Evolutionary conservation across 2,797 vertebrate genomes (phyloP), one percentile per base, ranked within the genome.

Genomic region (Chelidonichthys spinosus): DNA sequence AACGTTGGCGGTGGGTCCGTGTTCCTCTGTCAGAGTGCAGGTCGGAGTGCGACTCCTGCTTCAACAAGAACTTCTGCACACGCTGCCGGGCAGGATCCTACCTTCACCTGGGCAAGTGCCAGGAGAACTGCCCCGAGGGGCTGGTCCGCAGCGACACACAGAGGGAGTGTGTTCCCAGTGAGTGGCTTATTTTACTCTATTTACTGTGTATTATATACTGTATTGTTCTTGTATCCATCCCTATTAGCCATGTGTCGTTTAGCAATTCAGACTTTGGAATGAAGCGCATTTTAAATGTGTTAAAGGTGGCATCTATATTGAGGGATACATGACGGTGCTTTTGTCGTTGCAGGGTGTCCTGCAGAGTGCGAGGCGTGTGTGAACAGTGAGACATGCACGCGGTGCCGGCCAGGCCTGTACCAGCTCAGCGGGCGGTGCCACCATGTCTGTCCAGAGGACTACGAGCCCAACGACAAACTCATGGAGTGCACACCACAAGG

Each of bases 61-160:
- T 99, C 94, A 96, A 97, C 95, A 98, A 95, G 95, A 99, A 97
- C 95, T 99, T 99, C 95, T 99, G 98, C 94, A 99, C 97, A 52
- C 98, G 97, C 70, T 99, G 98, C 95, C 97, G 96, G 95, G 94
- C 91, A 72, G 97, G 96, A 69, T 98, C 96, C 93, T 99, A 99
- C 93, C 96, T 99, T 89, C 95, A 97, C 93, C 96, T 94, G 90
- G 98, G 98, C 88, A 98, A 96, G 94, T 99, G 98, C 92, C 96
- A 96, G 94, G 97, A 98, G 92, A 97, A 86, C 85, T 99, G 98
- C 85, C 97, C 98, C 1, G 97, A 98, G 52, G 97, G 96, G 76
- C 92, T 98, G 87, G 94, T 96, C 88, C 94, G 94, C 90, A 98
- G 95, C 70, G 96, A 97, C 78, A 90, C 96, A 69, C 97, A 97